Base-by-base conservation (phyloP, 2,888 invertebrate species). In the Melinaea menophilus region DNA sequence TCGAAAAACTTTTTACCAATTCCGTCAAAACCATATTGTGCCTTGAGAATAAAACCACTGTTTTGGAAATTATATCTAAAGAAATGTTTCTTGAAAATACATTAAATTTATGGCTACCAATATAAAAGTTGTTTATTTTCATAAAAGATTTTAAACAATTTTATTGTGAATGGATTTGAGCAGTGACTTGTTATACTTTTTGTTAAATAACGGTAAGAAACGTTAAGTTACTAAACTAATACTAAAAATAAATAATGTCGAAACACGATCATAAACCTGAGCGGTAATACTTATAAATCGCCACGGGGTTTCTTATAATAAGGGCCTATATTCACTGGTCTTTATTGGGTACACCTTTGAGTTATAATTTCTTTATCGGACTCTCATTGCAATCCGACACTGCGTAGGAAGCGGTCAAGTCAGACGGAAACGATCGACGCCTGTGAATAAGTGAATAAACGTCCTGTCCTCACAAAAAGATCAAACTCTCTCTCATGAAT, bases 401-500 rank as follows among this genome's bases (percentile, higher is more conserved):
- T 64, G 87, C 84, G 88, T 85, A 86, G 86, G 87, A 84, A 78
- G 85, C 83, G 82, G 79, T 79, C 82, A 79, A 79, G 78, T 79
- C 80, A 73, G 75, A 78, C 79, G 80, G 80, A 82, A 81, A 79
- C 79, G 74, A 75, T 55, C 56, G 58, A 47, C 56, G 48, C 62
- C 55, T 61, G 66, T 57, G 62, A 64, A 63, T 71, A 69, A 62
- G 66, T 57, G 62, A 64, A 63, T 71, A 69, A 62, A 69, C 69
- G 67, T 67, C 63, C 61, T 57, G 57, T n/a, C 9, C 41, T 41
- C 41, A 51, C 9, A 31, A 51, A 22, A 31, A 51, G 51, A 51
- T 31, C 9, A 31, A 31, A 51, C 51, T 51, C 31, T 51, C 51
- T 51, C 51, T 51, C 31, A 31, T 7, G 13, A 22, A 51, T 51